Evolutionary conservation across 64 coral and sea anemone genomes (phyloP), one percentile per base, ranked within the genome.

Genomic region (Acropora yongei): DNA sequence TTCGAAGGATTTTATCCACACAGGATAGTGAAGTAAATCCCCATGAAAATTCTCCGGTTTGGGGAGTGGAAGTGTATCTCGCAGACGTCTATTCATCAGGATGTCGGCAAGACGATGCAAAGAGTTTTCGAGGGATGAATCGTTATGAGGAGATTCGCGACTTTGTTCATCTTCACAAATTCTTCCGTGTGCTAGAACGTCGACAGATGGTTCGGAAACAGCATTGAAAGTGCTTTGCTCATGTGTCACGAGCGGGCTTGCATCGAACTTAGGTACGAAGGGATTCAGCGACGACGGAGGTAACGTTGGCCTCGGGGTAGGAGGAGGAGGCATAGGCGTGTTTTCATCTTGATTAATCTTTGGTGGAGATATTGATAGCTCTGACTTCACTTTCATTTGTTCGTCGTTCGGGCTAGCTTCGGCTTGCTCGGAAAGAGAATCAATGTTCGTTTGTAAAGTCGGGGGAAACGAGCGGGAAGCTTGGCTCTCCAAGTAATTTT

Each of bases 21-120:
- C 12, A n/a, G n/a, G n/a, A n/a, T n/a, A n/a, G n/a, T n/a, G 63
- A 1, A 83, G 8, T 7, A 72, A 74, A 14, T 72, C 19, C 1
- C 65, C 67, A 17, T 45, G n/a, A 72, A 86, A 86, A 6, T 51
- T 72, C 47, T 86, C 83, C 5, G 83, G 83, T 53, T 92, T 81
- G 0, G 83, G 91, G 3, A 87, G 74, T 0, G 75, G 57, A 80
- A 93, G 83, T 43, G 2, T 69, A 12, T 93, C 83, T 87, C n/a
- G 49, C 3, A 68, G 55, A 0, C 75, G 61, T 93, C 57, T 75
- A 53, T 93, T 43, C 8, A 12, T 51, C 41, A 87, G 44, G 20
- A 93, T 55, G 45, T 87, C 91, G 8, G 83, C 91, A 63, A 87
- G 58, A 49, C 74, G 77, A 53, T 2, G 46, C 1, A 83, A 55